phyloP scores from a whole-genome alignment of 2,888 invertebrate genomes.

The Trypoxylon attenuatum region DNA sequence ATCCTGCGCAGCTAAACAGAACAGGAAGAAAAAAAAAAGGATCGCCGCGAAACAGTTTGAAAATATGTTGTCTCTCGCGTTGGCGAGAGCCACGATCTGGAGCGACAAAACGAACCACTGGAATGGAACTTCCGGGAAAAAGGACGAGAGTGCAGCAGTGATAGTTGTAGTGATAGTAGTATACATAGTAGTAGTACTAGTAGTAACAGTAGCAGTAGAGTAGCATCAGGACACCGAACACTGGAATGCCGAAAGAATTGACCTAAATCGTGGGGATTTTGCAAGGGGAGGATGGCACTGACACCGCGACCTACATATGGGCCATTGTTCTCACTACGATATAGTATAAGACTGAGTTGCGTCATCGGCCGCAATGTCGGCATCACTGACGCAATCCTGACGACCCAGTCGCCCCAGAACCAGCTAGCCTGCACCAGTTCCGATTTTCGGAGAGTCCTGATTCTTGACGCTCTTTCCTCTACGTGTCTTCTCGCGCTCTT shows the following conservation, averaged over 20 bases:
- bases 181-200: no score
- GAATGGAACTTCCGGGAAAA: no score
- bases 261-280: slow-evolving; percentile 46
- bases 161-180: no score
- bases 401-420: slow-evolving; percentile 16
- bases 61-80: no score
- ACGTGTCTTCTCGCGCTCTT: neutral
- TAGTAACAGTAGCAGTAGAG: neutral
- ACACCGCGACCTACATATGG: slow-evolving; percentile 70
- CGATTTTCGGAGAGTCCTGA: no score
- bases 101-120: no score
- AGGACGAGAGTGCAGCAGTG: no score
- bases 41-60: no score
- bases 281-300: slow-evolving; percentile 56
- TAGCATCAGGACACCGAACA: neutral
- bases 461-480: neutral
- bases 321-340: slow-evolving; percentile 66
- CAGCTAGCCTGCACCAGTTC: no score
- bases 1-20: no score
- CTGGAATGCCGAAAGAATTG: neutral
- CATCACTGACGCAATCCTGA: slow-evolving; percentile 38
- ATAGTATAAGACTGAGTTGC: slow-evolving; percentile 61
- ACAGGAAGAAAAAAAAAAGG: no score
- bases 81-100: no score
- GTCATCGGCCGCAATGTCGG: slow-evolving; percentile 60